These are phyloP conservation scores for Drosophila punjabiensis DNA, from an alignment of 1,140 invertebrate genomes.

Conservation along the genomic window DNA sequence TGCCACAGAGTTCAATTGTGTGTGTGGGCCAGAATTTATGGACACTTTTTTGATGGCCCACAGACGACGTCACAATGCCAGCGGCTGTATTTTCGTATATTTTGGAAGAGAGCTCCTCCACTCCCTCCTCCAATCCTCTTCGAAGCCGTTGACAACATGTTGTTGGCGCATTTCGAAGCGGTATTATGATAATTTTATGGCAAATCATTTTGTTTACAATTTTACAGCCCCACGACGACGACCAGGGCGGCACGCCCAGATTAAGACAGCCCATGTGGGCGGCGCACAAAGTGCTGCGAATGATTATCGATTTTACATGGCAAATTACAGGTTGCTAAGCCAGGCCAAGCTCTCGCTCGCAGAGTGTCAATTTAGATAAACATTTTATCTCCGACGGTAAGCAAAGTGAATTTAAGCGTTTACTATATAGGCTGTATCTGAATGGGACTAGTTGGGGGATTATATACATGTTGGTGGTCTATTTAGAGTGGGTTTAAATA, in stretches of 20 bases:
- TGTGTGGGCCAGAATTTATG: slow-evolving; percentile 79
- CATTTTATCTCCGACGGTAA: slow-evolving; percentile 29
- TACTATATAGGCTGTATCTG: slow-evolving; percentile 10
- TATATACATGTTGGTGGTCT: slow-evolving; percentile 7
- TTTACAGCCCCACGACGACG: slow-evolving; percentile 57
- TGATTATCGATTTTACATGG: slow-evolving; percentile 82
- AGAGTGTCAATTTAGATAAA: slow-evolving; percentile 50
- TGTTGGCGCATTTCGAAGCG: slow-evolving; percentile 77
- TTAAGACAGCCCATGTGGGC: slow-evolving; percentile 51
- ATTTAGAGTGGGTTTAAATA: background rate
- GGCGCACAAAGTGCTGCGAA: slow-evolving; percentile 73
- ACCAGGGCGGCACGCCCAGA: slow-evolving; percentile 39
- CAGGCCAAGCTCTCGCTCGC: background rate
- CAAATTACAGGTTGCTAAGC: slow-evolving; percentile 62
- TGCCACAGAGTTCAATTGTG: slow-evolving; percentile 65
- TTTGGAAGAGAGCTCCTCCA: background rate
- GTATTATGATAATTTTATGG: slow-evolving; percentile 84
- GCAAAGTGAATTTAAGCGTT: slow-evolving; percentile 26
- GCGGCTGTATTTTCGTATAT: slow-evolving; percentile 54
- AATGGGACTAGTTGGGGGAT: slow-evolving; percentile 13
- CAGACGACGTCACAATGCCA: slow-evolving; percentile 54
- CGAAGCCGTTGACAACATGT: slow-evolving; percentile 79
- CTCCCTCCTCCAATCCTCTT: slow-evolving; percentile 11
- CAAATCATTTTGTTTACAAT: slow-evolving; percentile 83
- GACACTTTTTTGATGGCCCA: slow-evolving; percentile 76